Evolutionary conservation across 2,797 vertebrate species (phyloP).

Genomic region (Avahi laniger): DNA sequence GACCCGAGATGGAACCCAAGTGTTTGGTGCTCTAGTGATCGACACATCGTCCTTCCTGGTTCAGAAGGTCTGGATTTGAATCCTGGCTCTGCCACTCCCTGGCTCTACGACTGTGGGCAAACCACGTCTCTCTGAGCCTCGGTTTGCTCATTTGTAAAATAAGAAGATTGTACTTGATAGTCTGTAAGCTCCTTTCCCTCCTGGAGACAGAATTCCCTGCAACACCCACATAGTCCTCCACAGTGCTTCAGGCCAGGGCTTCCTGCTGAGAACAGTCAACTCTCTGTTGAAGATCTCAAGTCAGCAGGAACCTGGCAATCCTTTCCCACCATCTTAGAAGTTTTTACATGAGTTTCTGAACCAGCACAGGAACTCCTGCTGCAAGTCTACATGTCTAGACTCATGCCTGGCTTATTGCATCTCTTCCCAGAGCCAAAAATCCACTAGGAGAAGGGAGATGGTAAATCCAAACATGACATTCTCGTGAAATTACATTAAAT

Average conservation of each 20-base stretch:
- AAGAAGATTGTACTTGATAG: neutral
- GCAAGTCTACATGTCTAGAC: neutral
- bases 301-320: neutral
- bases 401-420: neutral
- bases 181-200: neutral
- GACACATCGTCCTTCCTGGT: neutral
- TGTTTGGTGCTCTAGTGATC: neutral
- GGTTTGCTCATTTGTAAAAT: neutral
- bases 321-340: neutral
- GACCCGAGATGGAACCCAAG: neutral
- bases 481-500: neutral
- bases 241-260: neutral
- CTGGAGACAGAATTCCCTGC: neutral
- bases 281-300: neutral
- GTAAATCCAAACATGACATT: slow-evolving; percentile 32
- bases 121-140: neutral
- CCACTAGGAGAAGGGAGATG: neutral
- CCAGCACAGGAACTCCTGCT: neutral
- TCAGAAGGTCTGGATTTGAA: neutral
- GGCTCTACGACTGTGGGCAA: neutral
- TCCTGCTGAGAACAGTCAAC: neutral
- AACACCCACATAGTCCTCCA: neutral
- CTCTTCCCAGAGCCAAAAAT: slow-evolving; percentile 48
- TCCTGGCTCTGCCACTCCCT: neutral
- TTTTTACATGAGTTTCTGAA: neutral